A percentile compares a stretch with the other conserved stretches of the same genome.
Evolutionary conservation across 2,888 invertebrate species (phyloP).

Genomic region (Choreutis nemorana): DNA sequence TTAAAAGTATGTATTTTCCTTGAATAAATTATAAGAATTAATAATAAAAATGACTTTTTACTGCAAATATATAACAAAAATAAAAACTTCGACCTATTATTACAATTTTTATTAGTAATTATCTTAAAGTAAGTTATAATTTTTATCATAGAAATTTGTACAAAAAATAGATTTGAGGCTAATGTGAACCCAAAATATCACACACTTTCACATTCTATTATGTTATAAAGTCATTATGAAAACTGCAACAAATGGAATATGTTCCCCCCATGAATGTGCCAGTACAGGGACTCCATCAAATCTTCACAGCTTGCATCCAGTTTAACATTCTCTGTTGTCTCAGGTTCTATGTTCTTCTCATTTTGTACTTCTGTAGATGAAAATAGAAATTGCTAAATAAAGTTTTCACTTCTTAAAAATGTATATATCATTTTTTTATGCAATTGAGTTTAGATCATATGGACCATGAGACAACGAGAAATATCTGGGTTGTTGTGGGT

Average conservation of each 20-base stretch:
- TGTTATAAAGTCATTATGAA: conserved; percentile 18
- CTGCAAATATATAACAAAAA: too few relatives aligned
- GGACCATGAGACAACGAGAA: conserved; percentile 70
- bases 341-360: conserved; percentile 52
- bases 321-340: conserved; percentile 52
- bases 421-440: conserved; percentile 19
- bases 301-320: conserved; percentile 57
- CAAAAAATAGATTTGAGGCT: too few relatives aligned
- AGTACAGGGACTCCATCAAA: conserved; percentile 64
- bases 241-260: conserved; percentile 64
- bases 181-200: too few relatives aligned
- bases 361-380: conserved; percentile 65
- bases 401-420: conserved; percentile 19
- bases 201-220: conserved; percentile 25
- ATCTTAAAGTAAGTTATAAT: too few relatives aligned
- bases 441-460: conserved; percentile 61
- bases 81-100: too few relatives aligned
- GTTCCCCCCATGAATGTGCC: conserved; percentile 71
- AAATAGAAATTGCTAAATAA: conserved; percentile 54
- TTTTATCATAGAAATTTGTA: too few relatives aligned
- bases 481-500: conserved; percentile 69
- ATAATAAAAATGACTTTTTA: too few relatives aligned
- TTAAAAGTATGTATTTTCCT: too few relatives aligned
- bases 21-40: too few relatives aligned
- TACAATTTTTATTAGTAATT: too few relatives aligned